Base-by-base conservation (phyloP, 1,140 invertebrate genomes). In the Brachystomella parvula region DNA sequence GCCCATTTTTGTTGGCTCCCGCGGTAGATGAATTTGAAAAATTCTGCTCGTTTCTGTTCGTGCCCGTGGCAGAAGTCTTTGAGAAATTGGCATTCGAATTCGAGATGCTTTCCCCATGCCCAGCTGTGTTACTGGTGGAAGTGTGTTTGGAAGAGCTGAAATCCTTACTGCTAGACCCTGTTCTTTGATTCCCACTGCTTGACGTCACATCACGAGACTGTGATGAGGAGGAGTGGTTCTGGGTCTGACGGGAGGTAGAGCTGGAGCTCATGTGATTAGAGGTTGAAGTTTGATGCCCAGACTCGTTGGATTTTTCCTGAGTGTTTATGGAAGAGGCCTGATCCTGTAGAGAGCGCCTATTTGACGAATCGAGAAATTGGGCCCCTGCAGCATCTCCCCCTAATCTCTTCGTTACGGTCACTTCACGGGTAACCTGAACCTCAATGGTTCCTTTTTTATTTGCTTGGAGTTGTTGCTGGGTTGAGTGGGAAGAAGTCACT, bases 331-430 rank as follows among this genome's bases (percentile, higher is more conserved):
- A 47, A n/a, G 61, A 31, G 1, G 53, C 24, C 62, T 47, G 62
- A 30, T 33, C 3, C 28, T 2, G 12, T 3, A 64, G 66, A 1
- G 63, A 68, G 0, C 61, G 59, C 15, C 26, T 63, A 6, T 63
- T 65, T 21, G 53, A 31, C 15, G 47, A n/a, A n/a, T n/a, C n/a
- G n/a, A n/a, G n/a, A n/a, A n/a, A n/a, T n/a, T n/a, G n/a, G n/a
- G n/a, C n/a, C n/a, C n/a, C n/a, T n/a, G n/a, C 64, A 21, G 30
- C 60, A 31, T 28, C 39, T 3, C 44, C 60, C 9, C 57, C 65
- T 3, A 62, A 58, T 64, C 67, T 47, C 47, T 73, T 70, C 1
- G 71, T 73, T 0, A 73, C 69, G 12, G 69, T 73, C 9, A 73
- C 71, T 30, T 73, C 71, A 35, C 71, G 30, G 0, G 69, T 69